A percentile compares a stretch with the other conserved stretches of the same genome.
phyloP scores from a whole-genome alignment of 1,140 invertebrate species.

The Leucophenga varia region DNA sequence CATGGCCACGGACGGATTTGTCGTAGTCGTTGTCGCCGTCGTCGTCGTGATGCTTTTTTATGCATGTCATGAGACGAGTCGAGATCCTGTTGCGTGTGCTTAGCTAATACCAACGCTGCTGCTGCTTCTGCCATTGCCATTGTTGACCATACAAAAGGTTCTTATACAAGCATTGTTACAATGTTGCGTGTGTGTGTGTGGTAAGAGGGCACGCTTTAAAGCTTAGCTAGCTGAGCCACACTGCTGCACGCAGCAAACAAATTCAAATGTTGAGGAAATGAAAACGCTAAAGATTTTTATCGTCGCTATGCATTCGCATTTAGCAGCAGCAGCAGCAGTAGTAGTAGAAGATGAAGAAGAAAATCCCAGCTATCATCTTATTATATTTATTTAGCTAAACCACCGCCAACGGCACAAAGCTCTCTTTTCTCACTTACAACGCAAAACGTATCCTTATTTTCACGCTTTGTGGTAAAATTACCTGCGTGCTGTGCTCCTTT shows the following conservation, averaged over 20 bases:
- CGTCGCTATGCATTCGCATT: too few relatives aligned
- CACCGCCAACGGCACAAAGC: not conserved
- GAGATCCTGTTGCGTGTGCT: slow-evolving; percentile 14
- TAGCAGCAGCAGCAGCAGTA: not conserved
- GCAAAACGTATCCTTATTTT: too few relatives aligned
- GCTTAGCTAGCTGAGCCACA: too few relatives aligned
- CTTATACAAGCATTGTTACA: too few relatives aligned
- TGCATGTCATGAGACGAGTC: slow-evolving; percentile 1
- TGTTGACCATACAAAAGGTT: too few relatives aligned
- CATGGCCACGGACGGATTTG: too few relatives aligned
- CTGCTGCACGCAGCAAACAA: slow-evolving; percentile 26
- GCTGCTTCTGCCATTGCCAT: too few relatives aligned
- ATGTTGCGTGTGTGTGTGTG: not conserved
- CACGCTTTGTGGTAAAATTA: too few relatives aligned
- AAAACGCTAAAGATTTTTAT: slow-evolving; percentile 45
- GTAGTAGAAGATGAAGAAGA: slow-evolving; percentile 23
- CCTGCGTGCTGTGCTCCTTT: slow-evolving; percentile 4
- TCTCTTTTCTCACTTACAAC: not conserved
- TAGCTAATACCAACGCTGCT: too few relatives aligned
- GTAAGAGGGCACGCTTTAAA: too few relatives aligned
- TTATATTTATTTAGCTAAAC: slow-evolving; percentile 36
- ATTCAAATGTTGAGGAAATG: slow-evolving; percentile 51
- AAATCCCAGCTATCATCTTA: slow-evolving; percentile 47
- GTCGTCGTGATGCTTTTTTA: slow-evolving; percentile 10
- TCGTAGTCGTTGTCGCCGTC: slow-evolving; percentile 7